These are phyloP conservation scores for Salvelinus fontinalis DNA, from an alignment of 2,113 vertebrate species.

Conservation along the genomic window DNA sequence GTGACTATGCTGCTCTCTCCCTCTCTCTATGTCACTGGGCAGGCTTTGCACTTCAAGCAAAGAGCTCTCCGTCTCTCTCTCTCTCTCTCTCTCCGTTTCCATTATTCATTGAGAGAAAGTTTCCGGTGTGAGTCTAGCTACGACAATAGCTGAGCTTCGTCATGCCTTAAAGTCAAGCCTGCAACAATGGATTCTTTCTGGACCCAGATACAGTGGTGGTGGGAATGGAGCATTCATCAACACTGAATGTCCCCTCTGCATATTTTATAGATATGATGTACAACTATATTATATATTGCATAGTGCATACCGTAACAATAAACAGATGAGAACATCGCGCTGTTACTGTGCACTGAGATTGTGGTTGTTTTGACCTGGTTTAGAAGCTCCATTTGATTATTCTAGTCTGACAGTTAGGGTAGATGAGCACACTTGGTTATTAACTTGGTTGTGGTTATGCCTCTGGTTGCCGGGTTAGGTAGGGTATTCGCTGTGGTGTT, in stretches of 20 bases:
- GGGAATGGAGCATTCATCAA: constrained; percentile 29
- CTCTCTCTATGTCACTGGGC: constrained; percentile 51
- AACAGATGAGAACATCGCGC: constrained; percentile 16
- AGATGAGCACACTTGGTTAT: background rate
- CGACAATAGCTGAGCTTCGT: constrained; percentile 28
- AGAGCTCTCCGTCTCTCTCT: background rate
- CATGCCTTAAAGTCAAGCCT: constrained; percentile 50
- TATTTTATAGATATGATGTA: constrained; percentile 28
- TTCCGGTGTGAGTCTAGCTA: constrained; percentile 40
- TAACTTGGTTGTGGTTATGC: constrained; percentile 15
- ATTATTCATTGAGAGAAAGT: constrained; percentile 43
- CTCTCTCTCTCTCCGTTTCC: constrained; percentile 4
- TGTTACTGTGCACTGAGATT: background rate
- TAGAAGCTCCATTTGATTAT: background rate
- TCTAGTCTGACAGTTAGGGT: constrained; percentile 20
- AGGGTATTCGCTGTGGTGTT: constrained; percentile 17
- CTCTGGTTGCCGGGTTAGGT: constrained; percentile 17
- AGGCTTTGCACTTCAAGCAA: too few species aligned
- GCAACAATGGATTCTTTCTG: constrained; percentile 12
- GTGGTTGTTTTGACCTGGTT: constrained; percentile 4
- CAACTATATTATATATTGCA: constrained; percentile 13
- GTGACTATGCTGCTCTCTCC: constrained; percentile 31
- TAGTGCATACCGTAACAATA: constrained; percentile 21
- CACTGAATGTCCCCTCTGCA: constrained; percentile 27
- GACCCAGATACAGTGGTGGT: constrained; percentile 20